phyloP scores from a whole-genome alignment of 2,113 vertebrate species.

The Mus pahari region DNA sequence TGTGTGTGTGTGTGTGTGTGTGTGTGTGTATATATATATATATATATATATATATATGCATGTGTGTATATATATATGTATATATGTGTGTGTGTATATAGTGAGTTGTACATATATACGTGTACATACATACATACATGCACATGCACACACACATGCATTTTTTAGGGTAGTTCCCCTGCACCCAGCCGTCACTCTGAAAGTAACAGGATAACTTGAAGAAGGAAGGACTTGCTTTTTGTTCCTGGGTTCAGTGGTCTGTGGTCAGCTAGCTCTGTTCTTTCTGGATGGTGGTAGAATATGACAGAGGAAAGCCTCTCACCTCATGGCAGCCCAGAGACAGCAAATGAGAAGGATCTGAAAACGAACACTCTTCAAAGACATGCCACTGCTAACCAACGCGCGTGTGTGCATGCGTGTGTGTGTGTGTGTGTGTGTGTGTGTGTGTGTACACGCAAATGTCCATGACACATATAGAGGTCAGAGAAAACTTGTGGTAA shows the following conservation, averaged over 20 bases:
- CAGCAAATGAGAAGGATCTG: background rate
- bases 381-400: background rate
- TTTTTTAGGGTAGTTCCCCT: background rate
- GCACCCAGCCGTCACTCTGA: too few species aligned
- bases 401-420: background rate
- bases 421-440: background rate
- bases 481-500: background rate
- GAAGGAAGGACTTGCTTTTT: background rate
- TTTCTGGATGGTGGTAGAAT: background rate
- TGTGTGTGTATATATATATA: too few species aligned
- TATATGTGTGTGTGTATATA: background rate
- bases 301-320: background rate
- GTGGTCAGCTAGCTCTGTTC: background rate
- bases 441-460: fast-evolving
- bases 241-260: background rate
- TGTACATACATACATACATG: too few species aligned
- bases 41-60: too few species aligned
- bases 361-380: background rate
- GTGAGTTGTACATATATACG: too few species aligned
- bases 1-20: background rate
- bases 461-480: background rate
- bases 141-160: background rate
- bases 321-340: background rate
- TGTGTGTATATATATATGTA: background rate
- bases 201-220: background rate